Evolutionary conservation across 2,797 vertebrate genomes (phyloP), one percentile per base, ranked within the genome.

Genomic region (Atherinosoma microstoma): DNA sequence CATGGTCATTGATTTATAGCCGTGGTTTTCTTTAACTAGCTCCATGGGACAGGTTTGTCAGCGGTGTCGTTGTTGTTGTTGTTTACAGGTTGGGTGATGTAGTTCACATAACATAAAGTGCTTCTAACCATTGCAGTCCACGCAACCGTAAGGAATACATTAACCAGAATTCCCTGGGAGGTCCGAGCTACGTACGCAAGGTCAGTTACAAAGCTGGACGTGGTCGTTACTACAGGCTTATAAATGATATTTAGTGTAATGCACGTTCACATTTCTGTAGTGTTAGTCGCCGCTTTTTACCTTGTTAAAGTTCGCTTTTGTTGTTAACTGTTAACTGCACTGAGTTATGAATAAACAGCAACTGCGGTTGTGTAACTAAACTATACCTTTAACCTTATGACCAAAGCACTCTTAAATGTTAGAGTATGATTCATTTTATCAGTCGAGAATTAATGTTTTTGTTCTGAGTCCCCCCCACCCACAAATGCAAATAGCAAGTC

Each of bases 21-120:
- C 18, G 7, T 20, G 30, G 0, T 2, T 47, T 42, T 6, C 0
- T n/a, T 1, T n/a, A 32, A 15, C 7, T 32, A 16, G 13, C 15
- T 30, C n/a, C 20, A 49, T 22, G 20, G 20, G 6, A 8, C 0
- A 30, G 24, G 15, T 3, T 12, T 12, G 16, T 4, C 0, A 34
- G 32, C 30, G 3, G 30, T 32, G 30, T 5, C 18, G 36, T 29
- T 18, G 18, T 56, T 45, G 13, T 10, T 61, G 4, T 29, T 29
- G 6, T n/a, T 8, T 30, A 3, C 15, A 49, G 11, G 1, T 15
- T 63, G 90, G 89, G 81, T 64, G 88, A 76, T 89, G 89, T 84
- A 88, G 91, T 92, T 64, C 30, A 13, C 4, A 0, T 0, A 4
- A 3, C 3, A 3, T 1, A 12, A 4, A 6, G 45, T 6, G 29